Evolutionary conservation across 2,797 vertebrate species (phyloP), one percentile per base, ranked within the genome.

Genomic region (Premnoplex brunnescens): DNA sequence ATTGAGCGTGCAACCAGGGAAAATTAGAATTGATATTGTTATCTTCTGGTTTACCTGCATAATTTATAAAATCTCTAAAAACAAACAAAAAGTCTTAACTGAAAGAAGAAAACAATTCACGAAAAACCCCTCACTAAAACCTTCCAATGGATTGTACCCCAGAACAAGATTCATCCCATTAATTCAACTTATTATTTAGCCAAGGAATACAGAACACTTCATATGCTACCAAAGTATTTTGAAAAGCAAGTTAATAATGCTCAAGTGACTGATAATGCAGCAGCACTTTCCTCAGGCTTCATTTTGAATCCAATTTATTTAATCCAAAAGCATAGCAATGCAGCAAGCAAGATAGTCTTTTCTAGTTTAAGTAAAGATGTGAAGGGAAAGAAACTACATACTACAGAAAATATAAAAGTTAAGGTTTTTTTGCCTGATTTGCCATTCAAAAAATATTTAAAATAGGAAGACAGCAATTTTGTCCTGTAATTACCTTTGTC

Each of bases 291-390:
- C 34, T 18, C 39, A 86, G 80, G 58, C 32, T 88, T 95, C 14
- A 67, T 85, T 85, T 76, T 91, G 41, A 51, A 82, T 86, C 41
- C 55, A 77, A 92, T 74, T 91, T 87, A 74, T 93, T 89, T 93
- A 79, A 74, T 85, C 34, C 44, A 88, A 69, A 79, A 44, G 10
- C 27, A 14, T 36, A 91, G 12, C 18, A 30, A 73, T 24, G 36
- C 26, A 80, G 39, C 19, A 78, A 28, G 24, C 24, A 95, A 49
- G 22, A 27, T 43, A 78, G 43, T 56, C 3, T 82, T 84, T 89
- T 60, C 37, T 8, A 69, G 49, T 74, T 63, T 72, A 83, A 91
- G n/a, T 36, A 71, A 80, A 78, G 60, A 51, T 68, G 16, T 58
- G 13, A 27, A 37, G 5, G 3, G 23, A 28, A 49, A 76, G 48